Conservation (phyloP, 2,113 vertebrate genomes). For the Albula glossodonta region DNA sequence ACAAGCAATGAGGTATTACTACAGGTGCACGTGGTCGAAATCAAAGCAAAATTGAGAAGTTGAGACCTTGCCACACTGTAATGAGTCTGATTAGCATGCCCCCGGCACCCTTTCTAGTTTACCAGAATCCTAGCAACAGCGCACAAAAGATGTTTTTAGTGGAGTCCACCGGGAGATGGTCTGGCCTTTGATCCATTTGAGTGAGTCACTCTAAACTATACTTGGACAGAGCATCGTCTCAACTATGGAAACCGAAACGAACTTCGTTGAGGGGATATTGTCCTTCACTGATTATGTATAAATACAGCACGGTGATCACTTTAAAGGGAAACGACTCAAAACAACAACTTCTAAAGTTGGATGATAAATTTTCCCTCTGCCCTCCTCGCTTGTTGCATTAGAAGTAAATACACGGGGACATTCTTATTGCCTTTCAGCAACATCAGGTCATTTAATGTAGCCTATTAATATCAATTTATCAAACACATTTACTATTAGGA, state of each 20-base stretch:
- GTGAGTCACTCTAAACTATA: slow-evolving; percentile 51
- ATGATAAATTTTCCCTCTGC: no score
- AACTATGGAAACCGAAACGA: slow-evolving; percentile 27
- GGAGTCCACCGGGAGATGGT: slow-evolving; percentile 61
- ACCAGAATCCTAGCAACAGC: slow-evolving; percentile 75
- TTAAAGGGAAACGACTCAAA: slow-evolving; percentile 12
- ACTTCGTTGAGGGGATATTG: slow-evolving; percentile 31
- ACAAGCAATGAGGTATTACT: slow-evolving; percentile 37
- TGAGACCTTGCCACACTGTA: slow-evolving; percentile 67
- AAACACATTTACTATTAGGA: no score
- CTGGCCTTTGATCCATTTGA: slow-evolving; percentile 80
- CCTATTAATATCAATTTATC: no score
- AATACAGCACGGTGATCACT: slow-evolving; percentile 24
- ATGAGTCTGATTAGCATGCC: slow-evolving; percentile 77
- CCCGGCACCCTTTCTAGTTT: slow-evolving; percentile 65
- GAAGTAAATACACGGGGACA: no score
- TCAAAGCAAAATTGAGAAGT: slow-evolving; percentile 52
- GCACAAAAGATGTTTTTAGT: slow-evolving; percentile 75
- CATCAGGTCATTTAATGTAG: no score
- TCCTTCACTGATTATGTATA: slow-evolving; percentile 36
- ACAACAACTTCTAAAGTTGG: slow-evolving; percentile 1
- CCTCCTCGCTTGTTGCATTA: no score
- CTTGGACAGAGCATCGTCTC: slow-evolving; percentile 10
- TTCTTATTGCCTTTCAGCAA: no score
- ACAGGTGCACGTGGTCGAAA: slow-evolving; percentile 36